phyloP scores from a whole-genome alignment of 2,113 vertebrate genomes.

The Dicentrarchus labrax region DNA sequence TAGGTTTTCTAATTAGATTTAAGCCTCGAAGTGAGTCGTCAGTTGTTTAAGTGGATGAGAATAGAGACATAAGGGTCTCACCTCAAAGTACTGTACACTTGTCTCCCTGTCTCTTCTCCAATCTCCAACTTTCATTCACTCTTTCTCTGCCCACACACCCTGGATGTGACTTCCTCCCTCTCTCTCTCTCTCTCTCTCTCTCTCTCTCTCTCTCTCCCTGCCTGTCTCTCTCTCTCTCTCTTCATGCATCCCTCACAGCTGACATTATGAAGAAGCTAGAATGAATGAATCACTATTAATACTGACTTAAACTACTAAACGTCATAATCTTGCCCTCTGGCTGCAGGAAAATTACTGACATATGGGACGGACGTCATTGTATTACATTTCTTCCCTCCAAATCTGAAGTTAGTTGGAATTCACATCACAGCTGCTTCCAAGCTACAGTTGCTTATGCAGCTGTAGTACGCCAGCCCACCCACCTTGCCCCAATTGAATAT shows the following conservation, averaged over 20 bases:
- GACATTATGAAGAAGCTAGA: not conserved
- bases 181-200: conserved; percentile 2
- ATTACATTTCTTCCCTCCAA: conserved; percentile 48
- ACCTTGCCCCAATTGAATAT: not conserved
- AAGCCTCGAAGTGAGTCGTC: not conserved
- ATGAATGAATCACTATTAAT: conserved; percentile 1
- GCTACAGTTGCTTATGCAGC: conserved; percentile 46
- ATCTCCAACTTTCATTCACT: conserved; percentile 59
- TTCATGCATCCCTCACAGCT: conserved; percentile 5
- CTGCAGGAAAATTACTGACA: conserved; percentile 3
- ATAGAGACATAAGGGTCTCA: not conserved
- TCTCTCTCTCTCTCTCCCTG: not conserved
- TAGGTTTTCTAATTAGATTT: not conserved
- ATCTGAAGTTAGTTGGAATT: conserved; percentile 38
- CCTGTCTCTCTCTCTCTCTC: not conserved
- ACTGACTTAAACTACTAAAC: not conserved
- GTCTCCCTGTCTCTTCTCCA: conserved; percentile 25
- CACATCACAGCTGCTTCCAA: conserved; percentile 34
- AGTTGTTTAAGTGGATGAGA: conserved; percentile 5
- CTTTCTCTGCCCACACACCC: conserved; percentile 33
- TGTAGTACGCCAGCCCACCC: conserved; percentile 6
- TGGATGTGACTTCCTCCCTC: conserved; percentile 36
- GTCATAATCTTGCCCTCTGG: not conserved
- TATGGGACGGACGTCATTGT: conserved; percentile 5
- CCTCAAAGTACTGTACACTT: conserved; percentile 6